These are phyloP conservation scores for Scaptomyza parva DNA, from an alignment of 2,888 invertebrate genomes.

Conservation along the genomic window DNA sequence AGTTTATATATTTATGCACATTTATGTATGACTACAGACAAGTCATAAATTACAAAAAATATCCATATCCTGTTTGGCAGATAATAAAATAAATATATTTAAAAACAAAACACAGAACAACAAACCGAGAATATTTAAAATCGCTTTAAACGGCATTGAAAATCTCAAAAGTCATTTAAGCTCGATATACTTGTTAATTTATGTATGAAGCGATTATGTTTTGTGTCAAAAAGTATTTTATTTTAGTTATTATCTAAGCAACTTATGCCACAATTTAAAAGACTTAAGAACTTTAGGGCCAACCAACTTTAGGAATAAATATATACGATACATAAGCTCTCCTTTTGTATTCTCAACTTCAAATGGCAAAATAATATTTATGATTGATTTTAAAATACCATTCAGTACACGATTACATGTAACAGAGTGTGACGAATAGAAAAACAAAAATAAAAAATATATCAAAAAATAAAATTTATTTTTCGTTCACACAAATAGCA, in stretches of 20 bases:
- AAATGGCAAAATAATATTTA: background rate
- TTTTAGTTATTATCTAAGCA: no score
- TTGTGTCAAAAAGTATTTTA: no score
- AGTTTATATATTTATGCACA: background rate
- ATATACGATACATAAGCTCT: no score
- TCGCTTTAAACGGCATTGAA: background rate
- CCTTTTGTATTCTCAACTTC: no score
- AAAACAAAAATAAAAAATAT: constrained; percentile 1
- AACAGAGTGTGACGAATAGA: constrained; percentile 26
- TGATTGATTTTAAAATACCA: constrained; percentile 15
- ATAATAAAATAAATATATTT: no score
- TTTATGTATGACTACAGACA: background rate
- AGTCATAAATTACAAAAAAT: background rate
- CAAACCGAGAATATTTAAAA: no score
- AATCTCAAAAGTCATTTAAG: background rate
- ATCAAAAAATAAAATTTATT: constrained; percentile 4
- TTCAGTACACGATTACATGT: background rate
- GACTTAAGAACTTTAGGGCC: no score
- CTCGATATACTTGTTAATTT: background rate
- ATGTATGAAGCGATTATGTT: background rate
- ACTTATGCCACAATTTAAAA: no score
- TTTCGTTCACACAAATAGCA: constrained; percentile 12
- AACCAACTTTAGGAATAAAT: no score
- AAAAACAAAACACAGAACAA: no score
- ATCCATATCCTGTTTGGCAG: background rate